A percentile compares a stretch with the other conserved stretches of the same genome.
Conservation (phyloP, 2,797 vertebrate species). For the Coregonus ussuriensis region DNA sequence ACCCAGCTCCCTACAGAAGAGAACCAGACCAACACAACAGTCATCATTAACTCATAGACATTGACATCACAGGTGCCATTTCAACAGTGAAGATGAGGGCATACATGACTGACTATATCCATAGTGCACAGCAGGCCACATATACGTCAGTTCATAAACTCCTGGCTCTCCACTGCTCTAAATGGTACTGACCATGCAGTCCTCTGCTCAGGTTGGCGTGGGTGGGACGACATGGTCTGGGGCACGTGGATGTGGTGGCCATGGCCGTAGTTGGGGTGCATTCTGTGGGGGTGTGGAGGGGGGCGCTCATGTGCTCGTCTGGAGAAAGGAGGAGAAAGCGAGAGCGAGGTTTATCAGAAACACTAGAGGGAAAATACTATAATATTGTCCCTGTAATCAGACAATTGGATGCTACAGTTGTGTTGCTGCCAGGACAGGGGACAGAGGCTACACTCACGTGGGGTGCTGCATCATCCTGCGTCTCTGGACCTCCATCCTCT, state of each 20-base stretch:
- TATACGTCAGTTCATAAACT: not conserved
- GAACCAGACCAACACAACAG: not conserved
- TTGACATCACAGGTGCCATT: not conserved
- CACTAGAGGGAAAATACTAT: not conserved
- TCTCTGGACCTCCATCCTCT: slow-evolving; percentile 96
- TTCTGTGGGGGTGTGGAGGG: slow-evolving; percentile 96
- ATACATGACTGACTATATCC: too few relatives aligned
- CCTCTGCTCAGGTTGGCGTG: slow-evolving; percentile 93
- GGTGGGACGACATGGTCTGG: slow-evolving; percentile 98
- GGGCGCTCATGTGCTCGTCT: slow-evolving; percentile 97
- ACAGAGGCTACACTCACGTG: slow-evolving; percentile 79
- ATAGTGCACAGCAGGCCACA: not conserved
- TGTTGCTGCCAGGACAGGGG: too few relatives aligned
- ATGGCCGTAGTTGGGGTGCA: slow-evolving; percentile 99
- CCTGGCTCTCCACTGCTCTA: not conserved
- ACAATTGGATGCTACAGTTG: not conserved
- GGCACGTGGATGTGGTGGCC: slow-evolving; percentile 99
- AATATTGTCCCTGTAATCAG: not conserved
- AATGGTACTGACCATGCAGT: slow-evolving; percentile 88
- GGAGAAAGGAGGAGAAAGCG: slow-evolving; percentile 20
- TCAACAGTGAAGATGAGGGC: not conserved
- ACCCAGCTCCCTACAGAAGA: slow-evolving; percentile 88
- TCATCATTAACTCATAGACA: not conserved
- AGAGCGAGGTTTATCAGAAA: not conserved
- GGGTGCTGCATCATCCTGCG: slow-evolving; percentile 98